Conservation (phyloP, 2,888 invertebrate genomes). For the Pinctada fucata region DNA sequence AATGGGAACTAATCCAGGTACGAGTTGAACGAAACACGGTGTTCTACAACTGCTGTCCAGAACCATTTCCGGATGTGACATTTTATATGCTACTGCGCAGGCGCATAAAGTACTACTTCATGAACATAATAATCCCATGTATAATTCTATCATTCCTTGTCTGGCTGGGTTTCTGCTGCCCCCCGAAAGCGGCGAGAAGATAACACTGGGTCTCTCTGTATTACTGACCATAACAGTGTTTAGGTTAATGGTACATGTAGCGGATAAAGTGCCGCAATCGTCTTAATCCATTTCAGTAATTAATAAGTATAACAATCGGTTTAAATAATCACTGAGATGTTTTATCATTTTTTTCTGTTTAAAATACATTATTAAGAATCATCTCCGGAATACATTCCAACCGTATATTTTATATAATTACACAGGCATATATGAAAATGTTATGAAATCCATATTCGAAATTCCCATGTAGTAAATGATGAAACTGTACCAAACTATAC, state of each 20-base stretch:
- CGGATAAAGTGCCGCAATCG: constrained; percentile 74
- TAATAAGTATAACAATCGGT: constrained; percentile 56
- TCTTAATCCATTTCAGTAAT: constrained; percentile 72
- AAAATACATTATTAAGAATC: no score
- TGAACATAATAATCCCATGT: constrained; percentile 75
- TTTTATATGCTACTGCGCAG: constrained; percentile 79
- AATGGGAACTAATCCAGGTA: constrained; percentile 79
- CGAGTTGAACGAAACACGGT: constrained; percentile 77
- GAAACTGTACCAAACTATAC: no score
- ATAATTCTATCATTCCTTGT: constrained; percentile 73
- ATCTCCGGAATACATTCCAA: no score
- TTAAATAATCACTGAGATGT: no score
- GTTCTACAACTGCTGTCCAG: constrained; percentile 78
- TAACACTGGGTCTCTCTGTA: constrained; percentile 72
- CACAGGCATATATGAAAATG: no score
- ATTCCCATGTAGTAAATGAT: no score
- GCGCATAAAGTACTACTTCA: constrained; percentile 74
- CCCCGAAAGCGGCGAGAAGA: constrained; percentile 74
- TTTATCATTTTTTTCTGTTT: no score
- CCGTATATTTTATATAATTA: no score
- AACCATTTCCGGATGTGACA: constrained; percentile 80
- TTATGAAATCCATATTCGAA: no score
- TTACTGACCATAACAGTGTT: constrained; percentile 73
- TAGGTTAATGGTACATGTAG: constrained; percentile 72
- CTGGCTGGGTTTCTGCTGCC: constrained; percentile 73